Conservation (phyloP, 2,113 vertebrate species). For the Crotalus tigris region DNA sequence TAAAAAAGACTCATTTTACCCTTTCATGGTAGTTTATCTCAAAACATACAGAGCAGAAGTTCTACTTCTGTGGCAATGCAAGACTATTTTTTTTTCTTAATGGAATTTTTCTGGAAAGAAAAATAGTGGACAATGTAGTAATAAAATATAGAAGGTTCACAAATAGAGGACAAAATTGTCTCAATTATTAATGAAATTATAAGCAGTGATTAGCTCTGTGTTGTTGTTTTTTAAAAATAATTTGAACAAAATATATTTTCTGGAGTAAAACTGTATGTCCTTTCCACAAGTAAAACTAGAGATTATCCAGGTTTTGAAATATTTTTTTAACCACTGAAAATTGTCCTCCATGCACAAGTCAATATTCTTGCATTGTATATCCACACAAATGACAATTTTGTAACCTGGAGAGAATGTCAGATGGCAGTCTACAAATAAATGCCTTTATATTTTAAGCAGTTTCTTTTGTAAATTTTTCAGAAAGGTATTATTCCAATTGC, state of each 20-base stretch:
- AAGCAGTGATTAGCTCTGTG: neutral
- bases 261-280: neutral
- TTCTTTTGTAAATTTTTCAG: no score
- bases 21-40: neutral
- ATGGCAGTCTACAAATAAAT: neutral
- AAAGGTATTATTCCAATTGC: no score
- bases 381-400: neutral
- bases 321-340: no score
- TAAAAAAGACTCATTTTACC: neutral
- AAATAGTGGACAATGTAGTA: neutral
- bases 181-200: neutral
- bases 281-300: neutral
- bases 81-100: neutral
- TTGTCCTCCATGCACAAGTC: neutral
- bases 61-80: neutral
- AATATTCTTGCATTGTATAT: neutral
- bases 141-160: neutral
- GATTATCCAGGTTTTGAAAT: neutral
- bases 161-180: neutral
- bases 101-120: neutral
- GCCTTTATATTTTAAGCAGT: no score
- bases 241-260: neutral
- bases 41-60: neutral
- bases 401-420: neutral
- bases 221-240: neutral